Evolutionary conservation across 2,797 vertebrate genomes (phyloP), one percentile per base, ranked within the genome.

Genomic region (Euphonia xanthogaster): DNA sequence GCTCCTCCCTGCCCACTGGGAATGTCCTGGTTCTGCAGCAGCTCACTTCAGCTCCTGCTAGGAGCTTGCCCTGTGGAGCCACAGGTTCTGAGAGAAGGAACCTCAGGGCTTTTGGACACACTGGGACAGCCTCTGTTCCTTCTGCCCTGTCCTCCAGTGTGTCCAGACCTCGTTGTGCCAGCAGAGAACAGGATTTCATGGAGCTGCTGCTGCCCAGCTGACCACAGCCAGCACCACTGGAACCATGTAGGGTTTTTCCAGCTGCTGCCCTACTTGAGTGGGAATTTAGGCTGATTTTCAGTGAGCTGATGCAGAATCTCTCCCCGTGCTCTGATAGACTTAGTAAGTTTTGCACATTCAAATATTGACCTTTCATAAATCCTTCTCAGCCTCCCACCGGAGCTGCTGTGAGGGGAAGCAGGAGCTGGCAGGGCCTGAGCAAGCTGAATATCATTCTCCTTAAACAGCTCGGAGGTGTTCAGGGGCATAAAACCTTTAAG

Each of bases 351-450:
- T 96, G 92, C 90, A 95, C 95, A 96, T 97, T 96, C 94, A 94
- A 94, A 96, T 93, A 89, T 82, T 95, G 94, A 96, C 96, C 95
- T 96, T 96, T 96, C 48, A 75, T 85, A 87, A 95, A 96, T 95
- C 88, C 90, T 88, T n/a, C 93, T 61, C 91, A 93, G 83, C 53
- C 82, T 95, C 91, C 93, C 93, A 48, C 71, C 2, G 90, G 77
- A 72, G 94, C 84, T 80, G 90, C 93, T 65, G 86, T 42, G 72
- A 96, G 73, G 21, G 76, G 93, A 94, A 73, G 90, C 61, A 90
- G 62, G 86, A 93, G 60, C 44, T 97, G 92, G 92, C 96, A 96
- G 93, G 94, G 79, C 92, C 94, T 28, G 89, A 96, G 74, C 85
- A 72, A 92, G 86, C 87, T 95, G 92, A 96, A 97, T 94, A 95